These are phyloP conservation scores for Ormyrus pomaceus DNA, from an alignment of 2,888 invertebrate species.

Conservation along the genomic window DNA sequence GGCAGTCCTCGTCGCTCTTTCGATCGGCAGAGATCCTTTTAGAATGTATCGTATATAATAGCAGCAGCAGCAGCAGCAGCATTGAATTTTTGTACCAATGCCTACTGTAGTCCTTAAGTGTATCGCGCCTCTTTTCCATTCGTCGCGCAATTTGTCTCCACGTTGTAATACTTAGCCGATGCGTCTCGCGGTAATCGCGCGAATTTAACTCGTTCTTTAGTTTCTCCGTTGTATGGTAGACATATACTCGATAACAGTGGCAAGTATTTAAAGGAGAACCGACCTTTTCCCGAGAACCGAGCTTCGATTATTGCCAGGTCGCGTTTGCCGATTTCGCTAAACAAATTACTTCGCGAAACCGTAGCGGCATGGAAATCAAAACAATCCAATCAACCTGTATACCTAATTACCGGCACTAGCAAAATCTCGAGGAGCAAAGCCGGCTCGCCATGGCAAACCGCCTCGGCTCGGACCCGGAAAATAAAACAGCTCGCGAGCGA, in stretches of 20 bases:
- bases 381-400: not conserved
- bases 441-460: not conserved
- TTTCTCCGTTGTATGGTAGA: conserved; percentile 49
- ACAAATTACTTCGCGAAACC: too few relatives aligned
- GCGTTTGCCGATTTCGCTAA: not conserved
- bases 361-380: not conserved
- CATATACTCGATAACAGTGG: conserved; percentile 7
- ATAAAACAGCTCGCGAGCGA: conserved; percentile 20
- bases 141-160: conserved; percentile 12
- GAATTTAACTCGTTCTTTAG: conserved; percentile 24
- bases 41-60: conserved; percentile 69
- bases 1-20: conserved; percentile 66
- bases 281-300: conserved; percentile 61
- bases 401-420: not conserved
- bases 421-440: not conserved
- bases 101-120: conserved; percentile 72
- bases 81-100: conserved; percentile 75
- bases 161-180: conserved; percentile 6
- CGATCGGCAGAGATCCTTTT: conserved; percentile 62
- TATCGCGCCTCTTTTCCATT: conserved; percentile 61
- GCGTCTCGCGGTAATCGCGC: conserved; percentile 17
- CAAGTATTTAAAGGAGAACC: not conserved
- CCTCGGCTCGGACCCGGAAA: too few relatives aligned
- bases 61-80: conserved; percentile 72
- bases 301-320: not conserved